These are phyloP conservation scores for Urosaurus nigricauda DNA, from an alignment of 2,797 vertebrate species.

Conservation along the genomic window DNA sequence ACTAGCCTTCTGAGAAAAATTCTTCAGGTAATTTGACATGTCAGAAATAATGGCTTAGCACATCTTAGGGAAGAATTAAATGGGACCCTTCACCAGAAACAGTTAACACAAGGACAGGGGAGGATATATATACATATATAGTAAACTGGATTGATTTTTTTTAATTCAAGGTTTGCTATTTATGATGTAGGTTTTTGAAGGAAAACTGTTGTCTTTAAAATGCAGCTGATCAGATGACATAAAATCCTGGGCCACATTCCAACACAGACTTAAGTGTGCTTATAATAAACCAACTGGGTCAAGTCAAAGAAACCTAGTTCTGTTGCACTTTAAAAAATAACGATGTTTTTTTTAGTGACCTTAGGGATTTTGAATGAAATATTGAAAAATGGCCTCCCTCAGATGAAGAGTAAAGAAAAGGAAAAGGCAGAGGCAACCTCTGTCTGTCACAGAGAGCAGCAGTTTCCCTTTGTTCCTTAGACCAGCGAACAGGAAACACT, in stretches of 20 bases:
- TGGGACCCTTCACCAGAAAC: slow-evolving; percentile 36
- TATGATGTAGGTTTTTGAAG: background rate
- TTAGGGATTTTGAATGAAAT: background rate
- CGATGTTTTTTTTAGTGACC: background rate
- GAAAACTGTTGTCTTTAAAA: slow-evolving; percentile 8
- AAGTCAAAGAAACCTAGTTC: background rate
- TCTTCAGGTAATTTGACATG: slow-evolving; percentile 37
- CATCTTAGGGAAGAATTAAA: slow-evolving; percentile 37
- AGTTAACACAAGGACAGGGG: slow-evolving; percentile 27
- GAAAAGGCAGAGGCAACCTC: background rate
- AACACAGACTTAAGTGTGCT: background rate
- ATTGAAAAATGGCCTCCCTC: background rate
- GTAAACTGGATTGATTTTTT: slow-evolving; percentile 9
- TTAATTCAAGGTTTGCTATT: background rate
- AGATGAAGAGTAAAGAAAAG: background rate
- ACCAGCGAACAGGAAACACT: background rate
- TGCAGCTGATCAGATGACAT: background rate
- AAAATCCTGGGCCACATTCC: background rate
- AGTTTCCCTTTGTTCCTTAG: background rate
- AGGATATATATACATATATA: background rate
- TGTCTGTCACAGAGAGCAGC: background rate
- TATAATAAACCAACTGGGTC: background rate
- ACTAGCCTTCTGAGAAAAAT: slow-evolving; percentile 56
- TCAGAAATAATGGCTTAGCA: slow-evolving; percentile 60
- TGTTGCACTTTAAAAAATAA: background rate